Conservation (phyloP, 2,797 vertebrate species). For the Lutjanus argentimaculatus region DNA sequence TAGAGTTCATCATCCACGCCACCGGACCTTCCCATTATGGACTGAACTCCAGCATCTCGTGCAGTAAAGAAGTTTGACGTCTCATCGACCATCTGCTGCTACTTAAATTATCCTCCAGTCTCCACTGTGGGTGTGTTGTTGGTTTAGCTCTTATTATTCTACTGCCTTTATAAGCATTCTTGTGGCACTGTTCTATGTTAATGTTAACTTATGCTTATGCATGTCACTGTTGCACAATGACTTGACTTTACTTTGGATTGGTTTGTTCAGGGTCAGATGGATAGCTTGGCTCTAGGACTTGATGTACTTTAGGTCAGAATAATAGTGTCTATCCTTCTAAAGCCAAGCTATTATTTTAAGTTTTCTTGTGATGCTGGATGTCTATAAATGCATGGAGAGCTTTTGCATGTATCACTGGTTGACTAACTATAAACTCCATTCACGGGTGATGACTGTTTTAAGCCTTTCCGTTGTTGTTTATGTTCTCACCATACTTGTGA, state of each 20-base stretch:
- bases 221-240: slow-evolving; percentile 73
- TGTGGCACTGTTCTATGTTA: slow-evolving; percentile 51
- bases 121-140: slow-evolving; percentile 69
- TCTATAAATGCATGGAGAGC: slow-evolving; percentile 79
- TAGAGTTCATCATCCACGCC: slow-evolving; percentile 6
- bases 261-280: slow-evolving; percentile 36
- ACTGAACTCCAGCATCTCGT: slow-evolving; percentile 14
- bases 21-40: slow-evolving; percentile 25
- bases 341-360: slow-evolving; percentile 55
- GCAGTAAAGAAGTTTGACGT: slow-evolving; percentile 38
- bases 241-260: slow-evolving; percentile 52
- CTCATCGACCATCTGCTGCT: slow-evolving; percentile 19
- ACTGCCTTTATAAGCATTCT: slow-evolving; percentile 28
- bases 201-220: slow-evolving; percentile 66
- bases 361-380: slow-evolving; percentile 58
- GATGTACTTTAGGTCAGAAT: neutral
- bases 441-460: slow-evolving; percentile 54
- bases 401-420: slow-evolving; percentile 82
- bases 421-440: slow-evolving; percentile 68
- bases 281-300: slow-evolving; percentile 61
- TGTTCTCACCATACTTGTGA: slow-evolving; percentile 58
- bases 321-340: slow-evolving; percentile 33
- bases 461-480: slow-evolving; percentile 55
- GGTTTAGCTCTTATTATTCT: slow-evolving; percentile 44
- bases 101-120: slow-evolving; percentile 47